phyloP scores from a whole-genome alignment of 2,888 invertebrate species.

The Drosophila prostipennis region DNA sequence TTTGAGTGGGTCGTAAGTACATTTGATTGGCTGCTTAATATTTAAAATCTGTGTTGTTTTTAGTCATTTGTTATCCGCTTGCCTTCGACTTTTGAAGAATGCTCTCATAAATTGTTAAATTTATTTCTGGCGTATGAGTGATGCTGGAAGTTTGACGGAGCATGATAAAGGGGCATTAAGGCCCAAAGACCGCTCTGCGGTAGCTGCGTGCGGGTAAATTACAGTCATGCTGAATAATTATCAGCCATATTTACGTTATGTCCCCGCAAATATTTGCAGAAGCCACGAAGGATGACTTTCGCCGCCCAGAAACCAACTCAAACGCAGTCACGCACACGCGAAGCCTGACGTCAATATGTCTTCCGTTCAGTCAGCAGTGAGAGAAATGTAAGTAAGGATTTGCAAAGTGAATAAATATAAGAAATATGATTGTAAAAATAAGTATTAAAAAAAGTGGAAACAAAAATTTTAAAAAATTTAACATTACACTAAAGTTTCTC shows the following conservation, averaged over 20 bases:
- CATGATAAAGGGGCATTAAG: constrained; percentile 37
- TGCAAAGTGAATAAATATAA: no score
- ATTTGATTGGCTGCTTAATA: constrained; percentile 4
- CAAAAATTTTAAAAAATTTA: no score
- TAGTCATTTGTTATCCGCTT: constrained; percentile 4
- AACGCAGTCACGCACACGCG: constrained; percentile 31
- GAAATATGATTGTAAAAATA: no score
- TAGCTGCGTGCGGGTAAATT: constrained; percentile 52
- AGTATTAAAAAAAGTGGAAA: no score
- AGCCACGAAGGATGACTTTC: constrained; percentile 52
- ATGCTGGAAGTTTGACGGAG: constrained; percentile 18
- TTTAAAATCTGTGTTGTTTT: constrained; percentile 8
- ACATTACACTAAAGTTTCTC: no score
- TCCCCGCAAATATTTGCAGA: constrained; percentile 67
- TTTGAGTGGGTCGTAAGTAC: constrained; percentile 7
- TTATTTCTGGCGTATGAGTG: constrained; percentile 33
- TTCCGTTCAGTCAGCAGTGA: constrained; percentile 24
- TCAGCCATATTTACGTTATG: constrained; percentile 67
- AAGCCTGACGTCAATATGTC: constrained; percentile 55
- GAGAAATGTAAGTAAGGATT: neutral
- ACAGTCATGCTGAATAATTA: constrained; percentile 67
- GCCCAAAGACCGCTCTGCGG: constrained; percentile 5
- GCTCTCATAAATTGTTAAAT: constrained; percentile 8
- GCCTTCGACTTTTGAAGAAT: neutral
- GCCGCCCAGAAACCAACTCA: constrained; percentile 12